phyloP scores from a whole-genome alignment of 2,113 vertebrate species.

The Ahaetulla prasina region DNA sequence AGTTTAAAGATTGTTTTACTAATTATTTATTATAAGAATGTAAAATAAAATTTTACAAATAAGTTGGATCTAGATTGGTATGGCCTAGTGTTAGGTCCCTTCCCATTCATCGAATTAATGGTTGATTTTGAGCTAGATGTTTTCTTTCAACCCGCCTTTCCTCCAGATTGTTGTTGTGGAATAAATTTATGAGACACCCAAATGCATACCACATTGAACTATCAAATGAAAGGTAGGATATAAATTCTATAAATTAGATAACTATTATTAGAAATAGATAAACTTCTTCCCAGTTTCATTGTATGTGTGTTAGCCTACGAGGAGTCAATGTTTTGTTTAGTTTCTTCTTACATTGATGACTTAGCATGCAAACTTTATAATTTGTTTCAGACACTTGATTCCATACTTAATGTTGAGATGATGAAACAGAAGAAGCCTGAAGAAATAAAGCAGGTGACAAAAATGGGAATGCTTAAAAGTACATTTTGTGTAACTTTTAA shows the following conservation, averaged over 20 bases:
- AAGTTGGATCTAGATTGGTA: neutral
- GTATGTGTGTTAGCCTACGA: neutral
- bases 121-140: neutral
- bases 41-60: neutral
- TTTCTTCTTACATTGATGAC: neutral
- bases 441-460: slow-evolving; percentile 85
- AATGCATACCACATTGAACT: neutral
- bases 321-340: slow-evolving; percentile 2
- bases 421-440: slow-evolving; percentile 82
- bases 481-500: neutral
- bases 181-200: neutral
- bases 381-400: slow-evolving; percentile 75
- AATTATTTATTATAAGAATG: neutral
- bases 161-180: neutral
- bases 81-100: neutral
- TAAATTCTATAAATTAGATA: neutral
- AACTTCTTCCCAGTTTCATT: neutral
- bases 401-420: slow-evolving; percentile 87
- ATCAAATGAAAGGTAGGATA: neutral
- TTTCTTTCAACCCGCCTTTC: neutral
- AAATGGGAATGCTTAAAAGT: neutral
- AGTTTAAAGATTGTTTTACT: neutral
- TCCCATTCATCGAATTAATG: neutral
- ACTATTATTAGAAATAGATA: neutral
- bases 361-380: neutral